phyloP scores from a whole-genome alignment of 2,888 invertebrate species.

The Plemyria rubiginata region DNA sequence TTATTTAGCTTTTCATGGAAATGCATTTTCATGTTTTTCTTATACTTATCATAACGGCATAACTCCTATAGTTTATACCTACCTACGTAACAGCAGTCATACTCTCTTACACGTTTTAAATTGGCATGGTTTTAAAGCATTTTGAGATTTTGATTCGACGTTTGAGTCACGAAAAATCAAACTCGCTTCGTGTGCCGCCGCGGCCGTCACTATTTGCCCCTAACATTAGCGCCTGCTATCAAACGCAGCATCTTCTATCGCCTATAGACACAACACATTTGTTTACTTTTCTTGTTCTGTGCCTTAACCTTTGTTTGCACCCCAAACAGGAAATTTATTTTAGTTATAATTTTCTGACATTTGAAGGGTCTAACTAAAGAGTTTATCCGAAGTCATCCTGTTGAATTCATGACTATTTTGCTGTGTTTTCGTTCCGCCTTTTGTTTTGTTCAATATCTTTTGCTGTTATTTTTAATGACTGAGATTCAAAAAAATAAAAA shows the following conservation, averaged over 20 bases:
- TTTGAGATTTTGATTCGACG: slow-evolving; percentile 4
- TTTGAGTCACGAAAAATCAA: slow-evolving; percentile 10
- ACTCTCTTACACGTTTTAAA: too few relatives aligned
- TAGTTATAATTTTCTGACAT: slow-evolving; percentile 82
- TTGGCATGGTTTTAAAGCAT: neutral
- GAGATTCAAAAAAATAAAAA: too few relatives aligned
- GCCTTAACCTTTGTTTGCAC: slow-evolving; percentile 72
- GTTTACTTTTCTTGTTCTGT: slow-evolving; percentile 73
- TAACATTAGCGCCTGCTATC: slow-evolving; percentile 77
- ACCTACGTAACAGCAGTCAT: too few relatives aligned
- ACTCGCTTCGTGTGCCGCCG: slow-evolving; percentile 30
- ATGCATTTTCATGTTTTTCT: too few relatives aligned
- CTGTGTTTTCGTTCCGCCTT: slow-evolving; percentile 18
- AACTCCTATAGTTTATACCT: too few relatives aligned
- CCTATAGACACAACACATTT: slow-evolving; percentile 72
- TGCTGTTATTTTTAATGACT: too few relatives aligned
- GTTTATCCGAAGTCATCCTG: slow-evolving; percentile 48
- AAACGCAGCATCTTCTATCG: slow-evolving; percentile 74
- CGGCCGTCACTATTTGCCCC: slow-evolving; percentile 52
- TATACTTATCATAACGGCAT: too few relatives aligned
- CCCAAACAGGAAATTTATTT: slow-evolving; percentile 83
- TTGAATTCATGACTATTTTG: slow-evolving; percentile 60
- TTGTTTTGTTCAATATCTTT: neutral
- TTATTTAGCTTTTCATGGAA: too few relatives aligned
- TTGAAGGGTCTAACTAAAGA: slow-evolving; percentile 58